Evolutionary conservation across 2,888 invertebrate species (phyloP).

Genomic region (Sepiola atlantica): DNA sequence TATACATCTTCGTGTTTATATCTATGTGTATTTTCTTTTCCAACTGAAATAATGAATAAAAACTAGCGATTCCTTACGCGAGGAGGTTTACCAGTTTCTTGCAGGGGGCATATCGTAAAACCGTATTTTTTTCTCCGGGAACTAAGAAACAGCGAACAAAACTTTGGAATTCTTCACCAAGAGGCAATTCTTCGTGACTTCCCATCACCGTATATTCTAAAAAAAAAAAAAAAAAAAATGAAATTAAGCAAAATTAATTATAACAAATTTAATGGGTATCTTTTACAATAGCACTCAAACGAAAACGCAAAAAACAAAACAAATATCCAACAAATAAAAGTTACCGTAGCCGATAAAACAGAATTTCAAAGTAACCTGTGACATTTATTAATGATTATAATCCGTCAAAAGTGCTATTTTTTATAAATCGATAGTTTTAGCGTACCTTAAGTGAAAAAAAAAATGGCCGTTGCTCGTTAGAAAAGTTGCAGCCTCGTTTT

Average conservation of each 20-base stretch:
- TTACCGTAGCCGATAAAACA: too few species aligned
- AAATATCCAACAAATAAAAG: too few species aligned
- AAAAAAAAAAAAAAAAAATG: conserved; percentile 36
- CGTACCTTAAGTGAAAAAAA: too few species aligned
- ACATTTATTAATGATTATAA: too few species aligned
- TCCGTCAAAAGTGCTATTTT: too few species aligned
- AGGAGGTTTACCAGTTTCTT: conserved; percentile 71
- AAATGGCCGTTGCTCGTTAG: too few species aligned
- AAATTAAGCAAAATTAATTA: background rate
- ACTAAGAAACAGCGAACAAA: conserved; percentile 69
- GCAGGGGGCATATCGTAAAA: conserved; percentile 62
- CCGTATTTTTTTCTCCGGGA: conserved; percentile 66
- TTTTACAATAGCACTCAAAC: too few species aligned
- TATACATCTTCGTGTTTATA: too few species aligned
- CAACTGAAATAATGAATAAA: background rate
- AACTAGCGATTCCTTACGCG: conserved; percentile 61
- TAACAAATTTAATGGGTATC: background rate
- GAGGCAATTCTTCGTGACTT: conserved; percentile 71
- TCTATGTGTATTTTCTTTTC: background rate
- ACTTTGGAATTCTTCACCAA: conserved; percentile 74
- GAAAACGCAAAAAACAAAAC: too few species aligned
- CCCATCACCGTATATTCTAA: conserved; percentile 72
- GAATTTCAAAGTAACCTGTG: too few species aligned
- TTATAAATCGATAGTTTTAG: too few species aligned
- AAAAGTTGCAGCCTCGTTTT: too few species aligned